Evolutionary conservation across 1,140 invertebrate species (phyloP).

Genomic region (Aphidius gifuensis): DNA sequence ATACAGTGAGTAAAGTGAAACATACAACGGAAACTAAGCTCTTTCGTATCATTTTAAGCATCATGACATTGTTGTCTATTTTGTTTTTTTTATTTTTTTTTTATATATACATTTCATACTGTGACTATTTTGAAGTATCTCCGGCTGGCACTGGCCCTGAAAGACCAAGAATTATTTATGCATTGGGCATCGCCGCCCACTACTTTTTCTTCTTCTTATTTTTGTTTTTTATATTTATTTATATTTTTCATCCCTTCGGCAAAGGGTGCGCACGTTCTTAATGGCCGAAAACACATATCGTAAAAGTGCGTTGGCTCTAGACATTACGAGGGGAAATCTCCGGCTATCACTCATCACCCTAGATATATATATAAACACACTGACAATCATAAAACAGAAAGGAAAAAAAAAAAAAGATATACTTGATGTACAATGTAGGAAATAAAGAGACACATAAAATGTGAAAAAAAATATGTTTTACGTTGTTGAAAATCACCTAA

Average conservation of each 20-base stretch:
- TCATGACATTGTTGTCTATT: slow-evolving; percentile 20
- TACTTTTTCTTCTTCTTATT: slow-evolving; percentile 10
- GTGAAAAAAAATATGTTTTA: slow-evolving; percentile 16
- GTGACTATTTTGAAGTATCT: slow-evolving; percentile 24
- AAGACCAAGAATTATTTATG: background rate
- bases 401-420: background rate
- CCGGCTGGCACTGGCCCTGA: background rate
- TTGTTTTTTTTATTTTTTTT: too few species aligned
- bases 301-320: slow-evolving; percentile 23
- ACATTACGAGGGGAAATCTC: slow-evolving; percentile 24
- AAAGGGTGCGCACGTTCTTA: slow-evolving; percentile 19
- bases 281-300: slow-evolving; percentile 25
- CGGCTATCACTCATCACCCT: slow-evolving; percentile 22
- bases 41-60: slow-evolving; percentile 22
- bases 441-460: slow-evolving; percentile 19
- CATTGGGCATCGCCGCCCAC: slow-evolving; percentile 9
- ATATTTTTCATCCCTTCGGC: background rate
- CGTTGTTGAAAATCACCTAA: slow-evolving; percentile 14
- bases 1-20: background rate
- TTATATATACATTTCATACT: slow-evolving; percentile 1
- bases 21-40: slow-evolving; percentile 33
- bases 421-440: background rate
- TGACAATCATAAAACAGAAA: background rate
- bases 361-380: background rate
- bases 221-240: slow-evolving; percentile 7